Percentiles rank a stretch among this genome's conserved stretches.
Evolutionary conservation across 2,113 vertebrate genomes (phyloP).

Genomic region (Lamprologus speciosus): DNA sequence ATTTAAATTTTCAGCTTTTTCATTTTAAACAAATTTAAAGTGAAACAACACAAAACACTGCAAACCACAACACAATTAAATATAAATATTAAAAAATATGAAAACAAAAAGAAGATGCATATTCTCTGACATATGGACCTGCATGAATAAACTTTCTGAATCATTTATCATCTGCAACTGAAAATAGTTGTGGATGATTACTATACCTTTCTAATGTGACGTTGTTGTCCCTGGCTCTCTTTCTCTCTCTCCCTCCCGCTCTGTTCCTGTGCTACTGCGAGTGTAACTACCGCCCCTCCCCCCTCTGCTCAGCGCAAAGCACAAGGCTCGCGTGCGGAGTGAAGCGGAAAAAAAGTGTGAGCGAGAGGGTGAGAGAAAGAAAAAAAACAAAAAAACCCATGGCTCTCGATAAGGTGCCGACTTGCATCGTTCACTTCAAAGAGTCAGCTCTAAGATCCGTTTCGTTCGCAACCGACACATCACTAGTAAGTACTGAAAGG

Average conservation of each 20-base stretch:
- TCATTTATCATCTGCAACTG: too few relatives aligned
- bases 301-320: background rate
- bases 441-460: accelerated
- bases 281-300: background rate
- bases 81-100: too few relatives aligned
- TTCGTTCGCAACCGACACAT: background rate
- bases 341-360: background rate
- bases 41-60: too few relatives aligned
- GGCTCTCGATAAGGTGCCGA: accelerated
- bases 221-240: too few relatives aligned
- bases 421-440: accelerated
- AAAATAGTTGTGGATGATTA: too few relatives aligned
- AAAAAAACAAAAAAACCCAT: accelerated
- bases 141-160: too few relatives aligned
- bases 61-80: too few relatives aligned
- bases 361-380: background rate
- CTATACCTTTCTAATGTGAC: too few relatives aligned
- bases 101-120: too few relatives aligned
- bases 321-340: accelerated
- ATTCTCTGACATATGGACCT: too few relatives aligned
- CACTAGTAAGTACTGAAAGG: background rate
- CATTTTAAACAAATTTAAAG: too few relatives aligned
- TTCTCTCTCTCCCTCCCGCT: background rate
- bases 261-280: background rate
- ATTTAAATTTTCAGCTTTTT: too few relatives aligned